phyloP scores from a whole-genome alignment of 2,113 vertebrate species.

The Chaetodon trifascialis region DNA sequence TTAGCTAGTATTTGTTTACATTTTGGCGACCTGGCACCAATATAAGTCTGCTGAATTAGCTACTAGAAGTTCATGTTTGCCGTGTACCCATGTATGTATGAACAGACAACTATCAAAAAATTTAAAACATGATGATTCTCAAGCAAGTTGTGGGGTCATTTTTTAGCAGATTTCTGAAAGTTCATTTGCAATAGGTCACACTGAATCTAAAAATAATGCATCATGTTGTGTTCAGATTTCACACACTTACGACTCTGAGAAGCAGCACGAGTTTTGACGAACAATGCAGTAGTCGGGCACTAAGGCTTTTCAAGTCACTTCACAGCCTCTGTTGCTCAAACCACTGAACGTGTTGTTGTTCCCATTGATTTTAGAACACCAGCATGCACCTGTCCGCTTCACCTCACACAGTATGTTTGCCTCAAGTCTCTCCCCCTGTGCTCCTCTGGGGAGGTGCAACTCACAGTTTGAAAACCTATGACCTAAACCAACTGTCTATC shows the following conservation, averaged over 20 bases:
- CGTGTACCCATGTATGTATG: neutral
- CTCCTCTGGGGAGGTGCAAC: neutral
- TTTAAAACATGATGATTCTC: too few species aligned
- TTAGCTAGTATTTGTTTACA: neutral
- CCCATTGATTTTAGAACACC: neutral
- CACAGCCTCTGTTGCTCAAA: neutral
- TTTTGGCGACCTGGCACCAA: neutral
- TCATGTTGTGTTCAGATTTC: neutral
- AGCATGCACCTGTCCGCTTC: neutral
- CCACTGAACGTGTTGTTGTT: neutral
- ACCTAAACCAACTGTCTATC: neutral
- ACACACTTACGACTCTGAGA: neutral
- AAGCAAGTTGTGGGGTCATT: neutral
- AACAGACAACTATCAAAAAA: too few species aligned
- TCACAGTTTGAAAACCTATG: constrained; percentile 3
- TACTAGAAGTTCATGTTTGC: neutral
- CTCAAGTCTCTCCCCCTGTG: neutral
- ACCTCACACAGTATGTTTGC: neutral
- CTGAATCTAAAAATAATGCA: neutral
- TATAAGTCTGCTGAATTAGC: neutral
- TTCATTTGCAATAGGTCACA: neutral
- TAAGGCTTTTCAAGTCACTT: neutral
- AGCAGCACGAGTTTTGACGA: neutral
- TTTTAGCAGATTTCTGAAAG: neutral
- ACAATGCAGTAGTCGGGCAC: neutral